Evolutionary conservation across 2,113 vertebrate genomes (phyloP), one percentile per base, ranked within the genome.

Genomic region (Struthio camelus): DNA sequence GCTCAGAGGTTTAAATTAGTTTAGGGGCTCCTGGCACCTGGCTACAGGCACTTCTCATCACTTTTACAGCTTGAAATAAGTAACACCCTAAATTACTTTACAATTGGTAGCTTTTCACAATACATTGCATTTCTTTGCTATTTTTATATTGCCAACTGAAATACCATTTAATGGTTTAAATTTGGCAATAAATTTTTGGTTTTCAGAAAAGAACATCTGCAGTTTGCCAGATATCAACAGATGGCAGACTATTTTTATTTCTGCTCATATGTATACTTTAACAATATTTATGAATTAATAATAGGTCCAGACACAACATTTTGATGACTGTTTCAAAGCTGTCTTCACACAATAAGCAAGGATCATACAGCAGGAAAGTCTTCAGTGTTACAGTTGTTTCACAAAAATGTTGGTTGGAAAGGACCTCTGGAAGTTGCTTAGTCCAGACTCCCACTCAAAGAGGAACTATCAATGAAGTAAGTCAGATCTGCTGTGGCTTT

Each of bases 11-110:
- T n/a, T 51, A 15, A 40, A 5, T 64, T 48, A 4, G 16, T 64
- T 46, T 14, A 13, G n/a, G 50, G 13, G 15, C 15, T 61, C 15
- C 11, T 1, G 2, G 38, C 15, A 3, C 32, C 27, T 42, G 48
- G 38, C 50, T 56, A 2, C 44, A 19, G 51, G 19, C 22, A 8
- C 10, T 40, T 34, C 12, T 28, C 1, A 0, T 23, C 23, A 2
- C 40, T 54, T 78, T 6, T 2, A 5, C 36, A 22, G 28, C 34
- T 23, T 42, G 56, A 38, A 67, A 20, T 44, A 53, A 72, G 10
- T 44, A 65, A 7, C 23, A 9, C 4, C 1, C 25, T 44, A 40
- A 36, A 18, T 23, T 38, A 19, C 19, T 51, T 72, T 13, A 7
- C 48, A 42, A 2, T 30, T 1, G 0, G 30, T 72, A 27, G 3